Evolutionary conservation across 2,888 invertebrate species (phyloP).

Genomic region (Synanthedon myopaeformis): DNA sequence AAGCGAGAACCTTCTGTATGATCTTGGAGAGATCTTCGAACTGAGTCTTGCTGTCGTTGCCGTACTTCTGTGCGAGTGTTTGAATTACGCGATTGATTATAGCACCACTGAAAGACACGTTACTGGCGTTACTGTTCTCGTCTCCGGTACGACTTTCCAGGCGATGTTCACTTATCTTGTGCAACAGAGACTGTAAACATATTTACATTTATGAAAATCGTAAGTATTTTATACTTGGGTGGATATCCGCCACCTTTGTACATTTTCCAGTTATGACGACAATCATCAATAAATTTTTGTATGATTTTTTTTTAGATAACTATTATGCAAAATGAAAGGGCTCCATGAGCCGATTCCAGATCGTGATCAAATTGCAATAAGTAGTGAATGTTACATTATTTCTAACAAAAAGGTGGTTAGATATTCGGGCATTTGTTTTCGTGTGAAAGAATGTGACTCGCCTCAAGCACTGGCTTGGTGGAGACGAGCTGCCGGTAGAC

Average conservation of each 20-base stretch:
- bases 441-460: constrained; percentile 16
- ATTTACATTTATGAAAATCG: no score
- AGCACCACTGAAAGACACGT: constrained; percentile 68
- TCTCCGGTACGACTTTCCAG: constrained; percentile 74
- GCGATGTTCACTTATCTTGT: constrained; percentile 90
- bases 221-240: no score
- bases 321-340: not conserved
- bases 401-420: not conserved
- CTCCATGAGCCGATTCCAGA: no score
- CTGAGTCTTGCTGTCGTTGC: constrained; percentile 92
- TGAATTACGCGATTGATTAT: constrained; percentile 95
- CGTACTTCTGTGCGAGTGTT: constrained; percentile 93
- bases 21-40: constrained; percentile 95
- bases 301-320: no score
- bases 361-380: no score
- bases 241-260: no score
- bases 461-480: constrained; percentile 91
- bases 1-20: constrained; percentile 91
- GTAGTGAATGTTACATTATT: not conserved
- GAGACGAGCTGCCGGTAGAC: constrained; percentile 91
- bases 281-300: no score
- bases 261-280: no score
- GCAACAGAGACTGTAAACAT: constrained; percentile 73
- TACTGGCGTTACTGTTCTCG: constrained; percentile 58
- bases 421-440: not conserved